These are phyloP conservation scores for Sylvia borin DNA, from an alignment of 2,797 vertebrate genomes.

Conservation along the genomic window DNA sequence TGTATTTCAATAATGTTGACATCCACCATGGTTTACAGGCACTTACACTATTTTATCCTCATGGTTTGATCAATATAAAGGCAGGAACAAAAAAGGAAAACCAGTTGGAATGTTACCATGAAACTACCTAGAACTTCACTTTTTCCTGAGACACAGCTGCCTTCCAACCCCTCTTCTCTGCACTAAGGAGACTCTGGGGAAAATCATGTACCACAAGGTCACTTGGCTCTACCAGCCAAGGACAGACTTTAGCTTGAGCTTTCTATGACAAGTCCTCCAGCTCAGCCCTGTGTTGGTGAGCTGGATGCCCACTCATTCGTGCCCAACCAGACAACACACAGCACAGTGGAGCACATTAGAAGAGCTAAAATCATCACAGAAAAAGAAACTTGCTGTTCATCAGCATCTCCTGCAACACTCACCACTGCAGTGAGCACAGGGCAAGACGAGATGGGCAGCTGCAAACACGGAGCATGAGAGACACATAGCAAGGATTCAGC, in stretches of 20 bases:
- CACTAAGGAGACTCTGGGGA: not conserved
- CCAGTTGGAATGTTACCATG: not conserved
- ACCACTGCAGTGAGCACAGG: not conserved
- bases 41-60: not conserved
- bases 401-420: not conserved
- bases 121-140: not conserved
- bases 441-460: not conserved
- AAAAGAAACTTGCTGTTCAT: not conserved
- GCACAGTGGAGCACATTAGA: not conserved
- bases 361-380: not conserved
- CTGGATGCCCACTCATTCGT: not conserved
- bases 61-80: not conserved
- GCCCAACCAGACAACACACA: not conserved
- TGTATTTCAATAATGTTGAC: not conserved
- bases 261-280: not conserved
- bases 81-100: not conserved
- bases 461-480: not conserved
- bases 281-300: not conserved
- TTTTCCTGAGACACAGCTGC: not conserved
- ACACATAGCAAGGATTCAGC: not conserved
- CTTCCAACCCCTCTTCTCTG: not conserved
- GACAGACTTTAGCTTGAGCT: not conserved
- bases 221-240: not conserved
- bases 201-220: fast-evolving
- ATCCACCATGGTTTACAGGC: not conserved